Evolutionary conservation across 2,113 vertebrate species (phyloP), one percentile per base, ranked within the genome.

Genomic region (Alaudala cheleensis): DNA sequence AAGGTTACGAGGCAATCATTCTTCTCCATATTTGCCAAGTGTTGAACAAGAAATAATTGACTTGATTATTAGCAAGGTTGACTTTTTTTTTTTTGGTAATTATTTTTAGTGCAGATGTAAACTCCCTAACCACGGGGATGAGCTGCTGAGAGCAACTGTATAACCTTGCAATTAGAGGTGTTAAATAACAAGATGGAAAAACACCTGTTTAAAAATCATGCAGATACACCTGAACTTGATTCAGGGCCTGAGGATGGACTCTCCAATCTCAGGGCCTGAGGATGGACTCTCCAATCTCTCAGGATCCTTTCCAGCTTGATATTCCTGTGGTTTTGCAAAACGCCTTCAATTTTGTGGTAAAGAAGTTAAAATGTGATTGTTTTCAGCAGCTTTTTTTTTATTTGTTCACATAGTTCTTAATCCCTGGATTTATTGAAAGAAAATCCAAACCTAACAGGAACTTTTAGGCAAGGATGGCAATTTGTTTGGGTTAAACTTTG

Each of bases 151-250:
- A 56, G 57, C 2, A 4, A 49, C 33, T 85, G 78, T 60, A 11
- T 87, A 64, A 88, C 85, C 79, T 88, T 85, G 70, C 53, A 93
- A 72, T 95, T 94, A 72, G 49, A 69, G 25, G 40, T 74, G 85
- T 95, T 90, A 79, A 85, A 76, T 25, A 67, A 67, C 19, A 67
- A 77, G 29, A 29, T 84, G 65, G 61, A 76, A 67, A 84, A 71
- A n/a, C 49, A 76, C 44, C 73, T 85, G 49, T 24, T 60, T 49
- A 37, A 71, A 81, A 67, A 15, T 17, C 4, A 6, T 23, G 16
- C 44, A 57, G 8, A 18, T 51, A 9, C 14, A 60, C n/a, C 65
- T 89, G 56, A 62, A 44, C 28, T 14, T 90, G 25, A 56, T 33
- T 37, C 37, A 37, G 37, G 37, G 37, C 37, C 37, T 37, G 37